A percentile compares a stretch with the other conserved stretches of the same genome.
phyloP scores from a whole-genome alignment of 2,797 vertebrate genomes.

The Rhabdomys pumilio region DNA sequence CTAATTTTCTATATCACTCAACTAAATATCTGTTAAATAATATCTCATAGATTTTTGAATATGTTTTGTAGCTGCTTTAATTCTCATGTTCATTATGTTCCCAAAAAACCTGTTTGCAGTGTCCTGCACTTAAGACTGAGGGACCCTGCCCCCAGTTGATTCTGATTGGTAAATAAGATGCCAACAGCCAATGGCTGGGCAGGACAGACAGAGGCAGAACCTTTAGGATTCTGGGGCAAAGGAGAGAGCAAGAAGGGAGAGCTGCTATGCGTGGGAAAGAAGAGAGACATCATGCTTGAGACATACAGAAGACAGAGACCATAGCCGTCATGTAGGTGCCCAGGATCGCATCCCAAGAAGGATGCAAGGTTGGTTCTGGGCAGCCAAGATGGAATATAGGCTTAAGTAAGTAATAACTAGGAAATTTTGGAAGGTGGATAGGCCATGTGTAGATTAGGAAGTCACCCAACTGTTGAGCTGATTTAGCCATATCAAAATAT shows the following conservation, averaged over 20 bases:
- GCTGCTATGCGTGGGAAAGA: neutral
- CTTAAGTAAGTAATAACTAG: neutral
- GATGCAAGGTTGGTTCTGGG: neutral
- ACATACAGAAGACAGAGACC: neutral
- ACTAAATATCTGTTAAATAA: neutral
- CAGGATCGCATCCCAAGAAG: neutral
- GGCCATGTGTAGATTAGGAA: neutral
- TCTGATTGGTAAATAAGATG: neutral
- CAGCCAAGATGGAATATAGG: neutral
- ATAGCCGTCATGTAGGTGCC: neutral
- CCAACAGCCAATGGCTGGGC: neutral
- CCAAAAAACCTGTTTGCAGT: neutral
- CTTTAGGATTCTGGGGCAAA: neutral
- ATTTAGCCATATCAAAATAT: neutral
- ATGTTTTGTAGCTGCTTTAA: neutral
- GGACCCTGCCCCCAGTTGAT: neutral
- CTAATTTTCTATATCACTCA: conserved; percentile 37
- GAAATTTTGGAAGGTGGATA: neutral
- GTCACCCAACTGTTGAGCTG: neutral
- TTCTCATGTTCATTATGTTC: neutral
- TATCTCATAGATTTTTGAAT: neutral
- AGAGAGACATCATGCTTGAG: neutral
- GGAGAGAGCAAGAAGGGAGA: neutral
- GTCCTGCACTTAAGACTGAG: neutral
- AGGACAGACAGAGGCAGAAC: no score